Base-by-base conservation (phyloP, 1,140 invertebrate species). In the Cyphomyrmex costatus region DNA sequence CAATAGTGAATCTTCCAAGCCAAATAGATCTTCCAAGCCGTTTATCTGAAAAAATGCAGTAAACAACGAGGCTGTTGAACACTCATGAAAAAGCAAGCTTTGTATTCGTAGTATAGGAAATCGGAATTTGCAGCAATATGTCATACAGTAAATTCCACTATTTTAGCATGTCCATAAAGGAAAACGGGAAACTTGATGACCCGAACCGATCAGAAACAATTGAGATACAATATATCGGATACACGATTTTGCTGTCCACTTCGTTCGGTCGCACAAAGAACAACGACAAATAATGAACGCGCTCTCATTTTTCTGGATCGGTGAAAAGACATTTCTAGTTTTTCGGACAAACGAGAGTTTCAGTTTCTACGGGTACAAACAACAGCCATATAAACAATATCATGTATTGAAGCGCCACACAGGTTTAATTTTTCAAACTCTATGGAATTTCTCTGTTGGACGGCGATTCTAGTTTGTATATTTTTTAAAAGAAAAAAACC, bases 291-390 rank as follows among this genome's bases (percentile, higher is more conserved):
- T 65, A 79, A 65, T 16, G 10, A 79, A 51, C 27, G 46, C 27
- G 14, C 7, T 46, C 58, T 49, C 30, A 63, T 78, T 79, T 51
- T 79, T 79, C 7, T 19, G 7, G n/a, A 66, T 79, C 42, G 27
- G 2, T 27, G 7, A n/a, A 49, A 19, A 65, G 42, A 51, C 19
- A 65, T 78, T 78, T 56, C n/a, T 56, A n/a, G 53, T n/a, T 58
- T 36, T 76, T 65, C 4, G 8, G 30, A 24, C 56, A 12, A 46
- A 49, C 42, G 6, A 16, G 12, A 42, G 10, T 33, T 33, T 16
- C 5, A 61, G 21, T 33, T 63, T 30, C 36, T 66, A 14, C 14
- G 5, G n/a, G 8, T 42, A 42, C 8, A 42, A 42, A 42, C 7
- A 42, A 42, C 36, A 8, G 1, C 49, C 19, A 19, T 49, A 30